Conservation (phyloP, 2,888 invertebrate genomes). For the Drosophila monieri region DNA sequence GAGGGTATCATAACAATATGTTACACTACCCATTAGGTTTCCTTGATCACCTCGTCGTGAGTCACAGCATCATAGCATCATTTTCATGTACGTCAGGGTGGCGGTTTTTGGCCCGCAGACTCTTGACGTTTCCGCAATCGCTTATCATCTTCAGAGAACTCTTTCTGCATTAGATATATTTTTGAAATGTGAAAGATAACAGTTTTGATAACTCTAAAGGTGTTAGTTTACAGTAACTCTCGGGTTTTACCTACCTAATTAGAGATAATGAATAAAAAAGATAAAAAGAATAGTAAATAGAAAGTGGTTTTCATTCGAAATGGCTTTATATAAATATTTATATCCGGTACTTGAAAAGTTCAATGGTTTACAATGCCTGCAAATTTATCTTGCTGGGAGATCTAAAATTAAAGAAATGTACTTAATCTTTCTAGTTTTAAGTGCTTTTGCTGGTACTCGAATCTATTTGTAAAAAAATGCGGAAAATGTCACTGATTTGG, state of each 20-base stretch:
- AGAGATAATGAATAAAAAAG: not conserved
- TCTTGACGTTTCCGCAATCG: conserved; percentile 19
- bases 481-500: not conserved
- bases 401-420: too few species aligned
- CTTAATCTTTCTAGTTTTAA: too few species aligned
- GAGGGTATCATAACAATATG: not conserved
- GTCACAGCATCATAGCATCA: not conserved
- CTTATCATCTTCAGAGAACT: conserved; percentile 12
- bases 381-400: too few species aligned
- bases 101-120: conserved; percentile 19
- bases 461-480: not conserved
- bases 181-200: not conserved
- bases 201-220: too few species aligned
- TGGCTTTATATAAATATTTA: too few species aligned
- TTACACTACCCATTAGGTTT: not conserved
- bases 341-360: too few species aligned
- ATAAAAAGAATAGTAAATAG: too few species aligned
- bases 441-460: too few species aligned
- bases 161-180: conserved; percentile 15
- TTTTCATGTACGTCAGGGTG: conserved; percentile 9
- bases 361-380: too few species aligned
- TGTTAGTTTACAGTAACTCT: too few species aligned
- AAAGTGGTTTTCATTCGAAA: too few species aligned
- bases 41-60: not conserved
- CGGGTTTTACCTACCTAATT: not conserved